These are phyloP conservation scores for Leiothrix lutea DNA, from an alignment of 2,113 vertebrate species.

Conservation along the genomic window DNA sequence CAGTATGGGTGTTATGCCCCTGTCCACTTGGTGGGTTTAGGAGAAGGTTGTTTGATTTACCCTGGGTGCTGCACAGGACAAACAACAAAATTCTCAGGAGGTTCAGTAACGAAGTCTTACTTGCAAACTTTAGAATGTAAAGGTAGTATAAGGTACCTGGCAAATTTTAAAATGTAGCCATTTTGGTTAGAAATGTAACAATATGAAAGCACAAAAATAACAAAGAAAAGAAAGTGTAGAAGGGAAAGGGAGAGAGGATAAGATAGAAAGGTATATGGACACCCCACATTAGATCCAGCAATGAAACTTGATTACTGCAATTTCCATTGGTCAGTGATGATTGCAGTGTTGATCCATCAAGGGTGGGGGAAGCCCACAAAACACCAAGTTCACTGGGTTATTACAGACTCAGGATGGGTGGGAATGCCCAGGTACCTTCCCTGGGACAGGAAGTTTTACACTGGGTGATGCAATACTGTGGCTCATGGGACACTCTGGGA, in stretches of 20 bases:
- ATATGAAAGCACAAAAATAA: neutral
- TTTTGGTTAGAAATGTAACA: neutral
- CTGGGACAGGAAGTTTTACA: neutral
- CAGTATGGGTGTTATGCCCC: rapidly evolving
- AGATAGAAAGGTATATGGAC: too few species aligned
- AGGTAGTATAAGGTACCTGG: rapidly evolving
- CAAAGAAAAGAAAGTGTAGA: neutral
- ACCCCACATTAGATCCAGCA: too few species aligned
- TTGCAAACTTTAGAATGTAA: neutral
- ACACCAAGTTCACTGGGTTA: neutral
- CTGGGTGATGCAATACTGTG: neutral
- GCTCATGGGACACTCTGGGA: neutral
- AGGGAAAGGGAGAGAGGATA: too few species aligned
- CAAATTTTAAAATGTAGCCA: neutral
- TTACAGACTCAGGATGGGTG: too few species aligned
- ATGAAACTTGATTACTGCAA: neutral
- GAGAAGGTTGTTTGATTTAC: neutral
- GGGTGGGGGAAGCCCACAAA: neutral
- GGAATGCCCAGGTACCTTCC: neutral
- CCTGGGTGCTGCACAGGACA: neutral
- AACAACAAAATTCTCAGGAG: neutral
- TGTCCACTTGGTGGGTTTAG: neutral
- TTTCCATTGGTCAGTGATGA: neutral
- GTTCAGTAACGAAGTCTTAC: neutral
- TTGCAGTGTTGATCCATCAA: neutral